Conservation (phyloP, 2,797 vertebrate species). For the Periophthalmus magnuspinnatus region DNA sequence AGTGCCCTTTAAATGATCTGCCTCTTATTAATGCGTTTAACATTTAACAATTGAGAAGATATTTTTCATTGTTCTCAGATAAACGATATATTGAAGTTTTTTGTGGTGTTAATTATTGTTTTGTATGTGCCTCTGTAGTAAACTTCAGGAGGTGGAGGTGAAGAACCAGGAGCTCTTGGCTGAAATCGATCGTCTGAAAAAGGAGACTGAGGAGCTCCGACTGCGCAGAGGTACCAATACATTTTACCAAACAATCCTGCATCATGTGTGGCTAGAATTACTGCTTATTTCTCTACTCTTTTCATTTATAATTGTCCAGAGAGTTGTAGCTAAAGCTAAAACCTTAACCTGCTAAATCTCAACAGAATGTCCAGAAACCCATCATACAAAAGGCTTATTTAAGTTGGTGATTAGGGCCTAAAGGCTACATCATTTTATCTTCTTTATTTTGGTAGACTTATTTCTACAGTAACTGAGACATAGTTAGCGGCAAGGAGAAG, state of each 20-base stretch:
- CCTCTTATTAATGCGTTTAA: no score
- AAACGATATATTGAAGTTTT: no score
- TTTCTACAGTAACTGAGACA: no score
- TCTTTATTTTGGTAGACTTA: background rate
- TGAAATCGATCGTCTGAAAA: conserved; percentile 93
- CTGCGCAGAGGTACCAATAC: conserved; percentile 86
- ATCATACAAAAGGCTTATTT: background rate
- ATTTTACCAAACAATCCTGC: background rate
- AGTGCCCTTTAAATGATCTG: no score
- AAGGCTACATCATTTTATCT: background rate
- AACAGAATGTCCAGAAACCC: no score
- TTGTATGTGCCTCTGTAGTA: conserved; percentile 75
- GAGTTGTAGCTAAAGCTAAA: background rate
- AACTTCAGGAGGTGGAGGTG: conserved; percentile 92
- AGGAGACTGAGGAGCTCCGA: conserved; percentile 91
- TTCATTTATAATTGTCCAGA: background rate
- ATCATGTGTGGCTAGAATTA: background rate
- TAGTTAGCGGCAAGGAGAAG: no score
- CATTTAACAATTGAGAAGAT: no score
- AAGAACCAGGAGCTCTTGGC: conserved; percentile 89
- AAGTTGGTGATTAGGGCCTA: background rate
- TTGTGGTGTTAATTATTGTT: background rate
- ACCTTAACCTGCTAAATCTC: background rate
- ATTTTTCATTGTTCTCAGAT: no score
- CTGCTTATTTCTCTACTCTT: background rate